phyloP scores from a whole-genome alignment of 2,113 vertebrate genomes.

The Ceuthmochares aereus region DNA sequence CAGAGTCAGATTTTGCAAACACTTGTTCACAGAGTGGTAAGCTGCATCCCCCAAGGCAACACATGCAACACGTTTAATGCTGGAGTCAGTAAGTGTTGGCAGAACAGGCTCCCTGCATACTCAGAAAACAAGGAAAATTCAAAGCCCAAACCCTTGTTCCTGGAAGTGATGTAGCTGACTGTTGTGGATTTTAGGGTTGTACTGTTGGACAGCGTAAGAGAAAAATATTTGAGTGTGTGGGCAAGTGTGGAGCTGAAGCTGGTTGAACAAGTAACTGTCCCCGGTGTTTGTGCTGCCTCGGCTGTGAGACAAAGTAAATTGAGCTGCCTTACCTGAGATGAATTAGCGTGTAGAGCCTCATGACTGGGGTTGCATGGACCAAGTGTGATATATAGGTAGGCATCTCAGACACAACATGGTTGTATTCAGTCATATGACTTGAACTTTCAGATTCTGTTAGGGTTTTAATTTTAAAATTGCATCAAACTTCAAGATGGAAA shows the following conservation, averaged over 20 bases:
- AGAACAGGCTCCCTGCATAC: background rate
- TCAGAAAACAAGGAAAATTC: background rate
- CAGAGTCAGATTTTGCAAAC: background rate
- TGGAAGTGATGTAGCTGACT: background rate
- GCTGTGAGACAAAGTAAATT: background rate
- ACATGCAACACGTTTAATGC: background rate
- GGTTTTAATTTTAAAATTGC: background rate
- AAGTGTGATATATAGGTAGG: background rate
- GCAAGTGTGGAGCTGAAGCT: background rate
- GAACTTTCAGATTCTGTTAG: background rate
- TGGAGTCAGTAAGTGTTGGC: background rate
- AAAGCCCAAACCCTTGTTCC: background rate
- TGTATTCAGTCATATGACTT: background rate
- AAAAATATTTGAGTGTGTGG: background rate
- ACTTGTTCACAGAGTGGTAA: accelerated
- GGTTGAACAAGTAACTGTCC: background rate
- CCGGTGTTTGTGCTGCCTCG: background rate
- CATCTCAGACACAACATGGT: accelerated
- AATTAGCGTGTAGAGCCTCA: background rate
- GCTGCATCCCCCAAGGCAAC: background rate
- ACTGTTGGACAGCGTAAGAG: background rate
- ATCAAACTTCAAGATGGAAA: background rate
- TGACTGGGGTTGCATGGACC: background rate
- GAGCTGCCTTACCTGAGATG: background rate
- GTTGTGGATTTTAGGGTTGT: background rate